These are phyloP conservation scores for Hipparchia semele DNA, from an alignment of 2,888 invertebrate species.

Conservation along the genomic window DNA sequence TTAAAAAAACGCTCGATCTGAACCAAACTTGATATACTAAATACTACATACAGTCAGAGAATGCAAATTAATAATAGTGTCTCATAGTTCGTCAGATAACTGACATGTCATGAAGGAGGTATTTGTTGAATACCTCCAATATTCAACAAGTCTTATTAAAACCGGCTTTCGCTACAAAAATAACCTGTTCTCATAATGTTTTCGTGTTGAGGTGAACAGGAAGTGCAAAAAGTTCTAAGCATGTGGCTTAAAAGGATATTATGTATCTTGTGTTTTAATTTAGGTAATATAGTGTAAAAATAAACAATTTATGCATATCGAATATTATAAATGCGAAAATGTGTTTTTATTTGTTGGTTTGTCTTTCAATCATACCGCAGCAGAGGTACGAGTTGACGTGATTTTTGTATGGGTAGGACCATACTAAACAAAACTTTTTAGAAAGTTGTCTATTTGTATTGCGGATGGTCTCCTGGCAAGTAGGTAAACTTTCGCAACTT, in stretches of 20 bases:
- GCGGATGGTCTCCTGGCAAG: no score
- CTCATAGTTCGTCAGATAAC: neutral
- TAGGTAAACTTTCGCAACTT: no score
- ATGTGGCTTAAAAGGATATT: slow-evolving; percentile 1
- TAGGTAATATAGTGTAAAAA: neutral
- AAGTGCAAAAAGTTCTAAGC: neutral
- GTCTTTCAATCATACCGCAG: no score
- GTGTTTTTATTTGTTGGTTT: no score
- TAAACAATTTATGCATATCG: no score
- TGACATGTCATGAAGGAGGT: neutral
- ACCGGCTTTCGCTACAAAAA: neutral
- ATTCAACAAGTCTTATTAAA: neutral
- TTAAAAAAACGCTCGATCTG: neutral
- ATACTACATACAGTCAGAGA: neutral
- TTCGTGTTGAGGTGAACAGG: neutral
- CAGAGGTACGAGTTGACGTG: no score
- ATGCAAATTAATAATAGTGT: neutral
- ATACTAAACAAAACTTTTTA: no score
- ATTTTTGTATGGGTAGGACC: no score
- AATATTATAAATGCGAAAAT: no score
- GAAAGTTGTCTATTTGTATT: no score
- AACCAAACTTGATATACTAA: neutral
- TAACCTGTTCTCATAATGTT: neutral
- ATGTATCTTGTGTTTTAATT: neutral
- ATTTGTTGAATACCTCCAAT: no score